Evolutionary conservation across 2,888 invertebrate genomes (phyloP).

Genomic region (Mactromeris polynyma): DNA sequence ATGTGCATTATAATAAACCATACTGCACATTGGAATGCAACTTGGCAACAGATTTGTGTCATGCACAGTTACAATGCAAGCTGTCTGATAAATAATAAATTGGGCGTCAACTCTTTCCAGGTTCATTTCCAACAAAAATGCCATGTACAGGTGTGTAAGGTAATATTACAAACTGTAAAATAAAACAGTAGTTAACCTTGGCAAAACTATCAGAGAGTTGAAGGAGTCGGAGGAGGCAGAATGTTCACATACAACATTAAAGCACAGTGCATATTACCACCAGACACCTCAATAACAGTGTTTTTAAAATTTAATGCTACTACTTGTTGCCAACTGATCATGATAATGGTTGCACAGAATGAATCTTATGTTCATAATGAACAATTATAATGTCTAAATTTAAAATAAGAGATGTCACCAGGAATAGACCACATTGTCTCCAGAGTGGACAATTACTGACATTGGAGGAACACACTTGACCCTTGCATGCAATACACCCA

Average conservation of each 20-base stretch:
- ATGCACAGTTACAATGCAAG: neutral
- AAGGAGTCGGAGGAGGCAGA: neutral
- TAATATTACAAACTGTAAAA: neutral
- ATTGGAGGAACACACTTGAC: too few species aligned
- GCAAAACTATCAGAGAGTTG: neutral
- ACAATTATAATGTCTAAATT: neutral
- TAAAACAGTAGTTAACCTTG: neutral
- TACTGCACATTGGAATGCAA: conserved; percentile 12
- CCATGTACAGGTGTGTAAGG: neutral
- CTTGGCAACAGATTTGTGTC: neutral
- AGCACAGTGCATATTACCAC: too few species aligned
- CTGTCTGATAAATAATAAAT: neutral
- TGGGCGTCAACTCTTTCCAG: neutral
- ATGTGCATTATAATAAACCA: neutral
- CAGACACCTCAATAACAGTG: neutral
- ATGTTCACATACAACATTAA: neutral
- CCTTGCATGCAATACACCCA: too few species aligned
- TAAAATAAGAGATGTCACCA: too few species aligned
- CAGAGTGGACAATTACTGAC: too few species aligned
- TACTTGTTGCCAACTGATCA: neutral
- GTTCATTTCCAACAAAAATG: neutral
- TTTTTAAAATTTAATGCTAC: neutral
- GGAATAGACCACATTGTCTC: too few species aligned
- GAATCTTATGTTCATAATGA: neutral
- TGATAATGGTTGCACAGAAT: neutral